These are phyloP conservation scores for Ips nitidus DNA, from an alignment of 1,140 invertebrate species.

Conservation along the genomic window DNA sequence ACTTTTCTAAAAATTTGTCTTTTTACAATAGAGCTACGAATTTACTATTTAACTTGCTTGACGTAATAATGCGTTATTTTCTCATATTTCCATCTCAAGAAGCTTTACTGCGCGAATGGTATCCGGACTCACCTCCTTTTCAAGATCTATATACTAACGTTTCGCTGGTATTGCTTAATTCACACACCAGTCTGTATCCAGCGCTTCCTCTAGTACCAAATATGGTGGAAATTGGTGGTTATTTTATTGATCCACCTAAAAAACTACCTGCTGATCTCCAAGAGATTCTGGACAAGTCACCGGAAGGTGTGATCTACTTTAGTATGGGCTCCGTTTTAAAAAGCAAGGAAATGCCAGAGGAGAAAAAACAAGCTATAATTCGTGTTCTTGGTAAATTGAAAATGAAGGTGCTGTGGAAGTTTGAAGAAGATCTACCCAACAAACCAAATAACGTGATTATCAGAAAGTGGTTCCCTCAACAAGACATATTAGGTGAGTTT, in stretches of 20 bases:
- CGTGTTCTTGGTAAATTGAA: slow-evolving; percentile 43
- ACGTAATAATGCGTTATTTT: too few relatives aligned
- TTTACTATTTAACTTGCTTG: too few relatives aligned
- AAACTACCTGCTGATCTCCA: slow-evolving; percentile 54
- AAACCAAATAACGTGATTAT: slow-evolving; percentile 64
- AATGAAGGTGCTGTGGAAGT: slow-evolving; percentile 65
- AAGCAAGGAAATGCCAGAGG: slow-evolving; percentile 52
- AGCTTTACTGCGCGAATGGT: slow-evolving; percentile 50
- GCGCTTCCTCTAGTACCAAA: slow-evolving; percentile 58
- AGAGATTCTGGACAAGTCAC: slow-evolving; percentile 54
- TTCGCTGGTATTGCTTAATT: slow-evolving; percentile 60
- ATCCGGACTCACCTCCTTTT: slow-evolving; percentile 54
- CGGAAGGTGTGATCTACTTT: slow-evolving; percentile 59
- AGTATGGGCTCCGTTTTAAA: slow-evolving; percentile 60
- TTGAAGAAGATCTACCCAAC: slow-evolving; percentile 59
- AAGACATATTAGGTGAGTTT: slow-evolving; percentile 63
- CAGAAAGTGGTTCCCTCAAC: slow-evolving; percentile 70
- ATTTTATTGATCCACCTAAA: slow-evolving; percentile 53
- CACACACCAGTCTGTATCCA: slow-evolving; percentile 58
- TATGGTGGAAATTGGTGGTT: slow-evolving; percentile 58
- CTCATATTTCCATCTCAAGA: slow-evolving; percentile 41
- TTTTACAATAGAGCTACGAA: slow-evolving; percentile 49
- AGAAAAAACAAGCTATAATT: slow-evolving; percentile 44
- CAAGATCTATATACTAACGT: slow-evolving; percentile 55
- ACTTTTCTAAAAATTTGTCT: slow-evolving; percentile 51